Percentiles rank a stretch among this genome's conserved stretches.
Evolutionary conservation across 2,797 vertebrate genomes (phyloP).

Genomic region (Prionace glauca): DNA sequence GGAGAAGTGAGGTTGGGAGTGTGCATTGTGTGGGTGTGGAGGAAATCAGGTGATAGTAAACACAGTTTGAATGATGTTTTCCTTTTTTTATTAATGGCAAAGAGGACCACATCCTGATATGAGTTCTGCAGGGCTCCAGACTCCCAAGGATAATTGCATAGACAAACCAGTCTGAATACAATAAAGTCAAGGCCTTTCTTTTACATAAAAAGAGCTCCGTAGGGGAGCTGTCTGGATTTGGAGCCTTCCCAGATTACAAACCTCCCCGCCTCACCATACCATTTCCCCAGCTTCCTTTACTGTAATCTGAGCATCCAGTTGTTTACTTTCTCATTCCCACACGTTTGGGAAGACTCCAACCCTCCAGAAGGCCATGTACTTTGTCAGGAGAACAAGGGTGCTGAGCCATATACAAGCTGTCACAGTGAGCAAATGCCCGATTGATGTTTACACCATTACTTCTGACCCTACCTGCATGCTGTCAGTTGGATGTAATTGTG

Average conservation of each 20-base stretch:
- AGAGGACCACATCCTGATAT: conserved; percentile 1
- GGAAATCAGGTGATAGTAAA: neutral
- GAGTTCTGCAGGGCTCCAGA: neutral
- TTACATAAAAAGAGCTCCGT: neutral
- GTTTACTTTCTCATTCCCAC: conserved; percentile 21
- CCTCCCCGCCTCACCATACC: neutral
- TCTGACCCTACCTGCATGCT: neutral
- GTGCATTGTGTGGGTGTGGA: neutral
- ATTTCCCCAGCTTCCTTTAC: neutral
- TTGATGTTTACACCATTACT: neutral
- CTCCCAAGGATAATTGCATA: neutral
- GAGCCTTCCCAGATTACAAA: conserved; percentile 12
- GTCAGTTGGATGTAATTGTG: neutral
- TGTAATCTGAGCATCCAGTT: conserved; percentile 32
- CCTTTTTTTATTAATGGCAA: neutral
- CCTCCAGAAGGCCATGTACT: conserved; percentile 17
- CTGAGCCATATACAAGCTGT: neutral
- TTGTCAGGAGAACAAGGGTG: conserved; percentile 7
- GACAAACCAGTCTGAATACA: neutral
- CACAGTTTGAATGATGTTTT: too few relatives aligned
- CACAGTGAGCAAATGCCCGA: conserved; percentile 13
- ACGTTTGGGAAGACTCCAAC: conserved; percentile 27
- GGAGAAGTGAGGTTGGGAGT: neutral
- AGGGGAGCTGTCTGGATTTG: neutral
- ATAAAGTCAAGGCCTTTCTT: conserved; percentile 6